These are phyloP conservation scores for Drosophila parthenogenetica DNA, from an alignment of 2,888 invertebrate species.

Conservation along the genomic window DNA sequence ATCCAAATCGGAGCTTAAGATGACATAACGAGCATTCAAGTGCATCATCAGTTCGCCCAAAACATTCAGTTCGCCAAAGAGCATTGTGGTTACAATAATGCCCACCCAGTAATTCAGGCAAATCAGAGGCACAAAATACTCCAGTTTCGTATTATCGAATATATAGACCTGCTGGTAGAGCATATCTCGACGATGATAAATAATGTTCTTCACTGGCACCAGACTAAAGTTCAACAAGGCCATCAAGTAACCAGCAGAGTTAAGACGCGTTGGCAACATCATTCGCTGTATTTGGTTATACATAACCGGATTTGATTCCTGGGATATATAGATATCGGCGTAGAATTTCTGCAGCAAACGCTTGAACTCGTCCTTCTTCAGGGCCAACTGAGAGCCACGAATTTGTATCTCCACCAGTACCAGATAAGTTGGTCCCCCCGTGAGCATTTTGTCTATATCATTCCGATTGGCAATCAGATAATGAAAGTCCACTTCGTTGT, in stretches of 20 bases:
- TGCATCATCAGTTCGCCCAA: conserved; percentile 79
- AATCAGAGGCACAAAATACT: conserved; percentile 64
- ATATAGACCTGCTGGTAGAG: conserved; percentile 72
- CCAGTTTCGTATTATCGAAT: conserved; percentile 66
- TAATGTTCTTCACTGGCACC: conserved; percentile 63
- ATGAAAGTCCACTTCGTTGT: conserved; percentile 70
- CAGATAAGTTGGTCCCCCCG: conserved; percentile 72
- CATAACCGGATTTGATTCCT: conserved; percentile 41
- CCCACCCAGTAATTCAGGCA: conserved; percentile 65
- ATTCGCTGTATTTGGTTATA: conserved; percentile 63
- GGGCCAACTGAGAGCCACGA: conserved; percentile 69
- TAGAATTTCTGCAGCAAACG: conserved; percentile 71
- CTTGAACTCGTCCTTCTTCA: conserved; percentile 61
- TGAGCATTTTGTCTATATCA: conserved; percentile 72
- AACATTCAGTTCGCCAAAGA: conserved; percentile 77
- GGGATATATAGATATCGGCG: conserved; percentile 66
- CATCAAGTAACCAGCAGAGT: conserved; percentile 63
- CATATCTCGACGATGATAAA: conserved; percentile 61
- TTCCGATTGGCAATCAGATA: conserved; percentile 61
- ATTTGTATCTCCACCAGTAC: conserved; percentile 69
- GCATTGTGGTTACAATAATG: conserved; percentile 60
- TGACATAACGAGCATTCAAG: conserved; percentile 74
- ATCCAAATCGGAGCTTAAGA: conserved; percentile 65
- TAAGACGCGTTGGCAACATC: conserved; percentile 65
- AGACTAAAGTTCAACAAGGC: conserved; percentile 62